Percentiles rank a stretch among this genome's conserved stretches.
These are phyloP conservation scores for Mesorhabditis spiculigera DNA, from an alignment of 2,888 invertebrate species.

Conservation along the genomic window DNA sequence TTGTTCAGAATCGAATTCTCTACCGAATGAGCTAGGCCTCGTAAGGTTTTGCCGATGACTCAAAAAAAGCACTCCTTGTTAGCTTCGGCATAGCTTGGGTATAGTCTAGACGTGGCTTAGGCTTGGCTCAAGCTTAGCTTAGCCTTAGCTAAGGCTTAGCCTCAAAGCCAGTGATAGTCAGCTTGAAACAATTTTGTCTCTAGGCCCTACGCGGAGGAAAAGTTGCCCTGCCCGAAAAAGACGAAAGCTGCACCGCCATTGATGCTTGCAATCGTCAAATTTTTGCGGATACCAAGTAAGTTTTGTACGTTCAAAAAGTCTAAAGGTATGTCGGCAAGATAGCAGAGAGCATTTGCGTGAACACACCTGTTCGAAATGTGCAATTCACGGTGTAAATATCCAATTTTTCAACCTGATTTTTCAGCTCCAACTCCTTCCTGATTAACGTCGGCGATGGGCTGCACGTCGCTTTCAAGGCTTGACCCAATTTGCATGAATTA, in stretches of 20 bases:
- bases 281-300: constrained; percentile 1
- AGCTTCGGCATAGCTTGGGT: neutral
- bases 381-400: neutral
- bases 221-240: neutral
- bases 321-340: no score
- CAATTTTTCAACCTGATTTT: neutral
- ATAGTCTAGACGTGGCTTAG: no score
- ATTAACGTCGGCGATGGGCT: constrained; percentile 54
- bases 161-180: no score
- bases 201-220: neutral
- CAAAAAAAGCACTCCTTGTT: no score
- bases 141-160: no score
- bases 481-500: no score
- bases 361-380: neutral
- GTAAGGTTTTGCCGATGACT: no score
- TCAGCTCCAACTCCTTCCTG: constrained; percentile 42
- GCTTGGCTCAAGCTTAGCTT: no score
- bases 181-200: neutral
- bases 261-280: neutral
- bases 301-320: neutral
- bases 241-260: neutral
- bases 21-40: no score
- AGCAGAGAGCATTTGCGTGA: neutral
- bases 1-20: no score
- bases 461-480: constrained; percentile 40